A percentile compares a stretch with the other conserved stretches of the same genome.
phyloP scores from a whole-genome alignment of 2,797 vertebrate genomes.

The Orestias chungarensis region DNA sequence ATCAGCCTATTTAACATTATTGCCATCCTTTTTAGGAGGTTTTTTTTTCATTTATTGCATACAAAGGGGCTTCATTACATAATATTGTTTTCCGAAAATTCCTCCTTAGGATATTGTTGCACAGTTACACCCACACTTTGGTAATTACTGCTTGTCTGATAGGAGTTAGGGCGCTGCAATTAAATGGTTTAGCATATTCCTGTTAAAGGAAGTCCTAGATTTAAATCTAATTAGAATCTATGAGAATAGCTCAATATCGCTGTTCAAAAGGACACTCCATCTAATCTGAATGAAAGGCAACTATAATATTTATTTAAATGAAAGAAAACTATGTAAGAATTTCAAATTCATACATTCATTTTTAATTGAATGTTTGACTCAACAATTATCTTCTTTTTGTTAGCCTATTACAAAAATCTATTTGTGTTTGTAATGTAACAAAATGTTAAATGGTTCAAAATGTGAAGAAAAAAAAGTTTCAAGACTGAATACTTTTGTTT shows the following conservation, averaged over 20 bases:
- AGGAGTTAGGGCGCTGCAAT: too few relatives aligned
- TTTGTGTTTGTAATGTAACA: not conserved
- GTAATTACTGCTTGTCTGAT: too few relatives aligned
- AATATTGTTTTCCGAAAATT: too few relatives aligned
- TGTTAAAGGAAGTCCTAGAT: not conserved
- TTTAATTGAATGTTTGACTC: too few relatives aligned
- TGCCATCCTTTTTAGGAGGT: too few relatives aligned
- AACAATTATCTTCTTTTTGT: not conserved
- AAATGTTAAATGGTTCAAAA: not conserved
- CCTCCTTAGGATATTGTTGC: too few relatives aligned
- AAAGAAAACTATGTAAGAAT: not conserved
- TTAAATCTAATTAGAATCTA: not conserved
- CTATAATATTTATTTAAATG: too few relatives aligned
- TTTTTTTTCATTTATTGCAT: too few relatives aligned
- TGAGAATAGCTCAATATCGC: not conserved
- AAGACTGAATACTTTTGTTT: constrained; percentile 38
- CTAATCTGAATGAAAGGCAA: not conserved
- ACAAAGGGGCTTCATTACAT: too few relatives aligned
- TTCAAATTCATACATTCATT: not conserved
- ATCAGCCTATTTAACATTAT: too few relatives aligned
- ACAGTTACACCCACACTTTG: too few relatives aligned
- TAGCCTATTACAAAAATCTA: not conserved
- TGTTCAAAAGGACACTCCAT: not conserved
- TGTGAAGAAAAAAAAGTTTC: not conserved
- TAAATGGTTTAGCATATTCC: not conserved